Percentiles rank a stretch among this genome's conserved stretches.
Conservation (phyloP, 64 coral and sea anemone genomes). For the Cladopsammia gracilis region DNA sequence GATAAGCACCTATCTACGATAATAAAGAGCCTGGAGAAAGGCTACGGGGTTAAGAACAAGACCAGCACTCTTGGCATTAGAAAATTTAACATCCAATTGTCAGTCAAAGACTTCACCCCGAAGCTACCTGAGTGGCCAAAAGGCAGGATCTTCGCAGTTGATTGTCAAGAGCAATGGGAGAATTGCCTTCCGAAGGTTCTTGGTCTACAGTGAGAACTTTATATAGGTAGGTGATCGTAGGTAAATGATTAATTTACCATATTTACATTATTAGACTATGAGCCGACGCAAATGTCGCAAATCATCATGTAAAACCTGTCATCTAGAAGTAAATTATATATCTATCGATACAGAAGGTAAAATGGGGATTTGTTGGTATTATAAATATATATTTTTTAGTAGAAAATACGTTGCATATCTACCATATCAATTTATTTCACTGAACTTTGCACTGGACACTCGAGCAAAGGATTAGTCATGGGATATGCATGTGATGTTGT, state of each 20-base stretch:
- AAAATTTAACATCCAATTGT: slow-evolving; percentile 67
- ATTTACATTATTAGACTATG: background rate
- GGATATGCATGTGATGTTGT: too few species aligned
- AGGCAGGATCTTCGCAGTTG: slow-evolving; percentile 67
- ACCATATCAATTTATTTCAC: too few species aligned
- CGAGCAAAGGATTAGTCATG: too few species aligned
- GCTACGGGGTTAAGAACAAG: slow-evolving; percentile 70
- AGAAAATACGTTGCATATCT: too few species aligned
- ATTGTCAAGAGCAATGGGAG: slow-evolving; percentile 80
- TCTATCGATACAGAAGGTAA: too few species aligned
- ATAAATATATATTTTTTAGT: too few species aligned
- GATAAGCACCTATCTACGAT: slow-evolving; percentile 37
- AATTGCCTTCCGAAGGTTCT: slow-evolving; percentile 63
- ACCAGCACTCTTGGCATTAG: background rate
- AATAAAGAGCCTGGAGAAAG: slow-evolving; percentile 60
- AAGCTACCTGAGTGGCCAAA: slow-evolving; percentile 71
- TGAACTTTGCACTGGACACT: too few species aligned
- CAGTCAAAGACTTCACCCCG: slow-evolving; percentile 82
- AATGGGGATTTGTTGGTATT: too few species aligned
- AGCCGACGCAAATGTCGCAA: too few species aligned
- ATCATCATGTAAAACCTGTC: too few species aligned
- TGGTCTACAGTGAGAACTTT: slow-evolving; percentile 60
- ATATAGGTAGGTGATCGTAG: slow-evolving; percentile 25
- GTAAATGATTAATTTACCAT: background rate
- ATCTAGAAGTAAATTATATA: too few species aligned